Conservation (phyloP, 2,113 vertebrate genomes). For the Erythrolamprus reginae region DNA sequence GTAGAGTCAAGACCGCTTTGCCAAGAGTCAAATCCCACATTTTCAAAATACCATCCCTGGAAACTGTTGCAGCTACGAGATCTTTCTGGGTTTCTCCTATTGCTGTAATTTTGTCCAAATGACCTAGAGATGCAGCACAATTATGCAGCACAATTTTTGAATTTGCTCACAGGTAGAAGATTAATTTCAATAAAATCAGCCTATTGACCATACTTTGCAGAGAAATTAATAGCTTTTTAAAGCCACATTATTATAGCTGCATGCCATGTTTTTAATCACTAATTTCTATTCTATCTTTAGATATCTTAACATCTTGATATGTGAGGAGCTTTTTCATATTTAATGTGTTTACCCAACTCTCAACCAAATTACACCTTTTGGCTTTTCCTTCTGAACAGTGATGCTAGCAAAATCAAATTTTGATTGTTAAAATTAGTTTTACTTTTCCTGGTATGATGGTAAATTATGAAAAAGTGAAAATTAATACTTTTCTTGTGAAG, state of each 20-base stretch:
- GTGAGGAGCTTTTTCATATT: background rate
- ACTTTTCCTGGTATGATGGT: background rate
- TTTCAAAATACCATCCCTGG: slow-evolving; percentile 61
- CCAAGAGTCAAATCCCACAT: slow-evolving; percentile 62
- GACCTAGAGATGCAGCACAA: slow-evolving; percentile 51
- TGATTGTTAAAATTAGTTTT: background rate
- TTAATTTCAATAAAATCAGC: background rate
- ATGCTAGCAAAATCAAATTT: background rate
- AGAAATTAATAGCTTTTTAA: background rate
- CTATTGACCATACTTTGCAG: background rate
- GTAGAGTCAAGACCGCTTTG: slow-evolving; percentile 46
- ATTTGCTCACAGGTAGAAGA: background rate
- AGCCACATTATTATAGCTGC: background rate
- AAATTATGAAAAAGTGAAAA: background rate
- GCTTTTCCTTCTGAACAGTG: background rate
- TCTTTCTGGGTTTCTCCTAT: slow-evolving; percentile 48
- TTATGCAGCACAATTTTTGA: background rate
- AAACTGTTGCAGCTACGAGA: slow-evolving; percentile 51
- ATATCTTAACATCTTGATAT: background rate
- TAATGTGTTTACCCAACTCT: background rate
- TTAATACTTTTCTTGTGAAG: background rate
- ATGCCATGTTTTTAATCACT: background rate
- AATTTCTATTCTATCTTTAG: background rate
- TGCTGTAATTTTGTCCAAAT: slow-evolving; percentile 61
- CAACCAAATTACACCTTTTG: background rate